Conservation (phyloP, 2,797 vertebrate species). For the Numenius phaeopus region DNA sequence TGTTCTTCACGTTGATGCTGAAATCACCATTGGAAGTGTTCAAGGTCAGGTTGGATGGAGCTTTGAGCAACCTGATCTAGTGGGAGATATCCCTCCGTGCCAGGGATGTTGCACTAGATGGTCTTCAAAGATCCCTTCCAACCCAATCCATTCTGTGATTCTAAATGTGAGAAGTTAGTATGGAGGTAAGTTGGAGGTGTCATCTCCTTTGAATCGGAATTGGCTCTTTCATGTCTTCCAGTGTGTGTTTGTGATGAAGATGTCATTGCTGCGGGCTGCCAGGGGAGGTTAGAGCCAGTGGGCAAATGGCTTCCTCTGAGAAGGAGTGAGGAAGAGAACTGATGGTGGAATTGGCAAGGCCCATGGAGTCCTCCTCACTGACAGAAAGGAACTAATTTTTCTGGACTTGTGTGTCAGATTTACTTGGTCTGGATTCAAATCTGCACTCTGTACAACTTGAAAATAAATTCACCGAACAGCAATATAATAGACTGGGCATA, state of each 20-base stretch:
- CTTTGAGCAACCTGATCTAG: not conserved
- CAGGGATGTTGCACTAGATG: fast-evolving
- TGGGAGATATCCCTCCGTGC: not conserved
- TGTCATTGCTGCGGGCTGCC: not conserved
- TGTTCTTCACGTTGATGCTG: fast-evolving
- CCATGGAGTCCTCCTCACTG: not conserved
- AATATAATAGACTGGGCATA: not conserved
- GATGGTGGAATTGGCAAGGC: not conserved
- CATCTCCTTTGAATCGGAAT: not conserved
- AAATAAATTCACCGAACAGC: not conserved
- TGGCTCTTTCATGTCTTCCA: not conserved
- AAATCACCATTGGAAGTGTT: not conserved
- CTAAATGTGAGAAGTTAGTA: not conserved
- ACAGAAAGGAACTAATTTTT: not conserved
- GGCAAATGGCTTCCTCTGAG: not conserved
- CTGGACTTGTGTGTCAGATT: not conserved
- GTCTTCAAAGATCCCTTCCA: not conserved
- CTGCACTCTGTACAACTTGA: not conserved
- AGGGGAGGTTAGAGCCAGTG: not conserved
- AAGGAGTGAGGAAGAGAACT: not conserved
- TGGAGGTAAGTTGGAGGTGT: not conserved
- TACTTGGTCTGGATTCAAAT: not conserved
- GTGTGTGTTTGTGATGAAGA: not conserved
- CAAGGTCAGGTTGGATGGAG: not conserved
- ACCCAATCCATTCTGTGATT: not conserved